Percentiles rank a stretch among this genome's conserved stretches.
phyloP scores from a whole-genome alignment of 2,113 vertebrate genomes.

The Labrus mixtus region DNA sequence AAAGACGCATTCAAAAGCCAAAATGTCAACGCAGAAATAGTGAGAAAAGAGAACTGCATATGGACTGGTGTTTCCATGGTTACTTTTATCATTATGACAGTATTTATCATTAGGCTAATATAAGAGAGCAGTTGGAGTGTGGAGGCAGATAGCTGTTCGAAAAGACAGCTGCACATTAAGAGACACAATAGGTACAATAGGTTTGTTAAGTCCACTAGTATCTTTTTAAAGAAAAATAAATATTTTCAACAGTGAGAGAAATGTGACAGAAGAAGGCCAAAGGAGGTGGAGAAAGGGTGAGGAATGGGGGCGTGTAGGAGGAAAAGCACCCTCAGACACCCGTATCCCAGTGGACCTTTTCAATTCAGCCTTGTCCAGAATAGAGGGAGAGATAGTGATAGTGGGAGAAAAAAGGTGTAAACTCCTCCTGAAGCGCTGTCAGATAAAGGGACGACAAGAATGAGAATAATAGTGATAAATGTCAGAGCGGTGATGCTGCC shows the following conservation, averaged over 20 bases:
- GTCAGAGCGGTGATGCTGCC: conserved; percentile 58
- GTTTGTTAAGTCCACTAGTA: conserved; percentile 9
- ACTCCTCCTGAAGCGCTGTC: conserved; percentile 58
- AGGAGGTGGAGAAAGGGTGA: conserved; percentile 6
- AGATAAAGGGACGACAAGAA: conserved; percentile 62
- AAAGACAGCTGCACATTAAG: neutral
- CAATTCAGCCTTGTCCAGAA: conserved; percentile 55
- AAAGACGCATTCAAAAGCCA: conserved; percentile 36
- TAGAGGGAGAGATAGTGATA: conserved; percentile 47
- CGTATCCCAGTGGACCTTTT: conserved; percentile 54
- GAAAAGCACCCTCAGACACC: conserved; percentile 21
- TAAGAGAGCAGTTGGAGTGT: neutral
- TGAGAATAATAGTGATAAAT: conserved; percentile 76
- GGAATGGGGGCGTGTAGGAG: conserved; percentile 14
- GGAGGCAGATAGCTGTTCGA: neutral
- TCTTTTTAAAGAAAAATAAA: neutral
- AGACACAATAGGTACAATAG: conserved; percentile 6
- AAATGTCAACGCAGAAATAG: conserved; percentile 9
- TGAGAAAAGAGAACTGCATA: neutral
- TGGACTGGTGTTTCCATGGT: conserved; percentile 42
- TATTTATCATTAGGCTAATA: conserved; percentile 37
- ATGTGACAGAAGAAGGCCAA: neutral
- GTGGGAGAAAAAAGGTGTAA: conserved; percentile 31
- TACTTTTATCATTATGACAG: conserved; percentile 3
- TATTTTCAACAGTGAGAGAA: neutral